Evolutionary conservation across 2,113 vertebrate genomes (phyloP).

Genomic region (Lasiurus borealis): DNA sequence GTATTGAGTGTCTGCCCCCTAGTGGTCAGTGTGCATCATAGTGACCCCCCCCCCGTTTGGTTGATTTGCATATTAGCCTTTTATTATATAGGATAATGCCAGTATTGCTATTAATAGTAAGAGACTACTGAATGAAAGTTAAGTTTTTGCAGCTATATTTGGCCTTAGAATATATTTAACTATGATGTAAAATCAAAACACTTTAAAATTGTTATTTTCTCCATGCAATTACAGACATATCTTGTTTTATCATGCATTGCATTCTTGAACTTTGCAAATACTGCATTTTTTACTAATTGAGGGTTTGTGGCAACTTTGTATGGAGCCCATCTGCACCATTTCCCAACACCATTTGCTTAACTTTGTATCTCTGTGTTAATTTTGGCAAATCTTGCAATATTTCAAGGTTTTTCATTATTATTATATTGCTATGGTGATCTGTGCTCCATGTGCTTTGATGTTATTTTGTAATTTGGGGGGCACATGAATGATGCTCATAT

Average conservation of each 20-base stretch:
- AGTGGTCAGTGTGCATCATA: too few species aligned
- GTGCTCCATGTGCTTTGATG: background rate
- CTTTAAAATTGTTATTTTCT: slow-evolving; percentile 10
- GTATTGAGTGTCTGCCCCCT: too few species aligned
- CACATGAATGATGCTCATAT: background rate
- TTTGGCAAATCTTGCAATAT: background rate
- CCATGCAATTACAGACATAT: background rate
- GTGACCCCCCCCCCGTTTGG: too few species aligned
- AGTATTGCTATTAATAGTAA: background rate
- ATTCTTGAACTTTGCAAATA: background rate
- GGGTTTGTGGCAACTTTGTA: background rate
- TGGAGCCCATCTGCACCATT: background rate
- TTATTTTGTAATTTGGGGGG: background rate
- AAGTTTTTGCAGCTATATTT: background rate
- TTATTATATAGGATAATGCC: background rate
- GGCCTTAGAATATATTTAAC: background rate
- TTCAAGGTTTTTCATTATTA: background rate
- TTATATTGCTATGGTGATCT: background rate
- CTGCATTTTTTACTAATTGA: background rate
- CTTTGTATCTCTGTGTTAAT: background rate
- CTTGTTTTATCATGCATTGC: background rate
- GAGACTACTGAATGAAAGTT: background rate
- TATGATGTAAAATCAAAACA: background rate
- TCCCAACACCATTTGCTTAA: background rate
- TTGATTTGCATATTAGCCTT: too few species aligned